These are phyloP conservation scores for Antheraea yamamai DNA, from an alignment of 2,888 invertebrate species.

Conservation along the genomic window DNA sequence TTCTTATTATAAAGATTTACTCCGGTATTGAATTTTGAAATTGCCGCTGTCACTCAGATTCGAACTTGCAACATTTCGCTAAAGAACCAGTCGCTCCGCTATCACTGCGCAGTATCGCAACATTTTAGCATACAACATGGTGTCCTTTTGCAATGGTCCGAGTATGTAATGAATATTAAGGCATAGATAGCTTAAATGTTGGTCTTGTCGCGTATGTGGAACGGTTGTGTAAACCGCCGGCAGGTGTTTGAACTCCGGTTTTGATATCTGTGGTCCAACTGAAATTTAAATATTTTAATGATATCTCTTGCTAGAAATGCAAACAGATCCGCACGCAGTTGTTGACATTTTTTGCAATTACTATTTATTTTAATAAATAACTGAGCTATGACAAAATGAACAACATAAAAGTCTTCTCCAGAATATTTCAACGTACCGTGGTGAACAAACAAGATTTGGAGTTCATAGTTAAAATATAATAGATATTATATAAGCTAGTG, in stretches of 20 bases:
- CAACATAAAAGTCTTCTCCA: too few relatives aligned
- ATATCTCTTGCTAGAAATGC: too few relatives aligned
- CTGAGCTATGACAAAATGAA: too few relatives aligned
- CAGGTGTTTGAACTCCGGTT: slow-evolving; percentile 19
- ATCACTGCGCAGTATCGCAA: background rate
- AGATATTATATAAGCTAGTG: too few relatives aligned
- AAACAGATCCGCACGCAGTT: too few relatives aligned
- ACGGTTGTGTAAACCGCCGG: slow-evolving; percentile 18
- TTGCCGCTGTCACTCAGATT: slow-evolving; percentile 7
- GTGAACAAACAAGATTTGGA: too few relatives aligned
- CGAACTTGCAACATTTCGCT: slow-evolving; percentile 1
- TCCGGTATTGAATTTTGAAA: background rate
- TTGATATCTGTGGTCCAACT: background rate
- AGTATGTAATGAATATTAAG: slow-evolving; percentile 3
- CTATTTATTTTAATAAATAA: too few relatives aligned
- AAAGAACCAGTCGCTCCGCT: background rate
- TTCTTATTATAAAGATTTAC: too few relatives aligned
- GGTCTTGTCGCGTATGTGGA: slow-evolving; percentile 8
- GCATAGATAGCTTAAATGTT: background rate
- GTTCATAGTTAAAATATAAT: too few relatives aligned
- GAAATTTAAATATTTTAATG: background rate
- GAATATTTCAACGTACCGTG: too few relatives aligned
- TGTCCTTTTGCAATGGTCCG: slow-evolving; percentile 9
- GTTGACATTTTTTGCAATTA: too few relatives aligned
- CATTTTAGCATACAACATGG: slow-evolving; percentile 9